phyloP scores from a whole-genome alignment of 2,888 invertebrate species.

The Lycophotia porphyrea region DNA sequence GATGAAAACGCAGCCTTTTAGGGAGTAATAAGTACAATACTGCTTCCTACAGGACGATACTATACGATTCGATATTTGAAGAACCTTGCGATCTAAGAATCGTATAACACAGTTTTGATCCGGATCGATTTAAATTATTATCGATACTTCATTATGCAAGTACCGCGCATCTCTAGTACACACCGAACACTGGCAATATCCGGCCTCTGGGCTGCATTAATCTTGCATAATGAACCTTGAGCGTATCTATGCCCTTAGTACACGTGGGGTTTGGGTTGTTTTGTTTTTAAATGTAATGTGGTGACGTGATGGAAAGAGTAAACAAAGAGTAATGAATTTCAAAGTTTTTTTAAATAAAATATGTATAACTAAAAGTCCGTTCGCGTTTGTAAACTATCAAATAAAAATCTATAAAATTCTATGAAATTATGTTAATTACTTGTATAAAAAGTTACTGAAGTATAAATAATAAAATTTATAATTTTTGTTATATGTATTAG shows the following conservation, averaged over 20 bases:
- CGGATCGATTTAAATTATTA: not conserved
- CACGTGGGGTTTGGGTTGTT: constrained; percentile 4
- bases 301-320: not conserved
- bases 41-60: not conserved
- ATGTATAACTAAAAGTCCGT: not conserved
- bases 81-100: not conserved
- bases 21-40: not conserved
- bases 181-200: constrained; percentile 42
- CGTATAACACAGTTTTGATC: not conserved
- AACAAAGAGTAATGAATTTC: not conserved
- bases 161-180: not conserved
- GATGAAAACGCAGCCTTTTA: not conserved
- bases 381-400: too few relatives aligned
- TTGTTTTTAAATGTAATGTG: not conserved
- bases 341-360: not conserved
- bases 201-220: constrained; percentile 54
- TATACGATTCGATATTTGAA: not conserved
- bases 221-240: constrained; percentile 53
- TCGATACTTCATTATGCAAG: not conserved
- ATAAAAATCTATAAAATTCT: too few relatives aligned
- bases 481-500: too few relatives aligned
- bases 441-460: too few relatives aligned
- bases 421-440: too few relatives aligned
- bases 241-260: constrained; percentile 4
- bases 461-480: too few relatives aligned